phyloP scores from a whole-genome alignment of 2,113 vertebrate genomes.

The Nanger granti region DNA sequence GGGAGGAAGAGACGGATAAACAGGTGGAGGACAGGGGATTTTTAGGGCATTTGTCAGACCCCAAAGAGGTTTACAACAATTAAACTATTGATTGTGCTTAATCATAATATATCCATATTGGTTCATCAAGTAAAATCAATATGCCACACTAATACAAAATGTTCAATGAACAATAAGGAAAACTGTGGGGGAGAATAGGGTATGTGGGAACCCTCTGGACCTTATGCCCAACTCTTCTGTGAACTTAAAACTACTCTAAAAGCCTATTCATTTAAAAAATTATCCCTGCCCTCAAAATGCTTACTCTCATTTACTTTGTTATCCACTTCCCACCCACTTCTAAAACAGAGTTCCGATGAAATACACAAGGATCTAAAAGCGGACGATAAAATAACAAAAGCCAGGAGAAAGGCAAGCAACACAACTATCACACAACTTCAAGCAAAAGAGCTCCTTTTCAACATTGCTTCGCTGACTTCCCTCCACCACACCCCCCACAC shows the following conservation, averaged over 20 bases:
- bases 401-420: neutral
- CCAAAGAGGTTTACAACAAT: neutral
- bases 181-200: neutral
- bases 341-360: neutral
- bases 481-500: neutral
- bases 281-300: neutral
- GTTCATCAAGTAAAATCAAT: neutral
- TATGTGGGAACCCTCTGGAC: neutral
- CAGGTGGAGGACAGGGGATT: neutral
- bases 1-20: neutral
- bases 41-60: neutral
- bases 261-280: neutral
- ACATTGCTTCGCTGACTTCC: neutral
- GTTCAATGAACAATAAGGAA: neutral
- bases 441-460: neutral
- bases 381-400: neutral
- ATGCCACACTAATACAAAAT: neutral
- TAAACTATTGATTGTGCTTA: neutral
- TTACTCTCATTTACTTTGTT: neutral
- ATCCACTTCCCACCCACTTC: neutral
- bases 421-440: neutral
- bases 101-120: neutral
- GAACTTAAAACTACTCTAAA: constrained; percentile 1
- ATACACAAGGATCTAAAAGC: neutral
- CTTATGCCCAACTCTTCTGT: neutral